Percentiles rank a stretch among this genome's conserved stretches.
phyloP scores from a whole-genome alignment of 2,113 vertebrate genomes.

The Tapirus terrestris region DNA sequence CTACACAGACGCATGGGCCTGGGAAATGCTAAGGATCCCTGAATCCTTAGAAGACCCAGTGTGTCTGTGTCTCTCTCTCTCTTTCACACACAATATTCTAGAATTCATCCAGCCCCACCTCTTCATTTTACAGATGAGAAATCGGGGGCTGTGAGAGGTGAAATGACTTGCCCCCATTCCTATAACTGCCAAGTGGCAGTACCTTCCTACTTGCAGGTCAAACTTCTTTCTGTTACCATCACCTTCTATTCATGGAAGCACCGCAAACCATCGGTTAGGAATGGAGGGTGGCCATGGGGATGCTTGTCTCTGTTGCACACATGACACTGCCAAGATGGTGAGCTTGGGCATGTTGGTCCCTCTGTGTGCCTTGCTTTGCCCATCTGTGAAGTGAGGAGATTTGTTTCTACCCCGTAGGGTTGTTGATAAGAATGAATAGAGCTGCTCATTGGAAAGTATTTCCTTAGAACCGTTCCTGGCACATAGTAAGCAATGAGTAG shows the following conservation, averaged over 20 bases:
- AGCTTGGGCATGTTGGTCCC: accelerated
- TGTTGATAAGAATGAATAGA: not conserved
- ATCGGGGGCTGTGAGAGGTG: not conserved
- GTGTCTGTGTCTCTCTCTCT: no score
- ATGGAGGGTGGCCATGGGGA: accelerated
- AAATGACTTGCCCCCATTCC: accelerated
- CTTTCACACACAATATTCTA: no score
- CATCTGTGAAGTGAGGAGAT: no score
- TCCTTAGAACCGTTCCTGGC: no score
- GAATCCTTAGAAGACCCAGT: no score
- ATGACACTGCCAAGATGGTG: accelerated
- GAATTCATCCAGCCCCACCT: no score
- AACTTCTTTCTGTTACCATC: accelerated
- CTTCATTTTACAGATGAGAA: not conserved
- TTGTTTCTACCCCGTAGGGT: not conserved
- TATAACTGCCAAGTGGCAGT: accelerated
- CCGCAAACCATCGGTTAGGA: no score
- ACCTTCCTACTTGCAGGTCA: not conserved
- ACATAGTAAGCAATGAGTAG: accelerated
- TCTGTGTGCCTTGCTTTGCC: not conserved
- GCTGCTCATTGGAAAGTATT: not conserved
- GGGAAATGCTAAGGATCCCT: no score
- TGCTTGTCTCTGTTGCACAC: accelerated
- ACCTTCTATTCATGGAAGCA: not conserved
- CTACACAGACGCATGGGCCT: no score